Evolutionary conservation across 2,797 vertebrate genomes (phyloP).

Genomic region (Pantherophis alleghaniensis): DNA sequence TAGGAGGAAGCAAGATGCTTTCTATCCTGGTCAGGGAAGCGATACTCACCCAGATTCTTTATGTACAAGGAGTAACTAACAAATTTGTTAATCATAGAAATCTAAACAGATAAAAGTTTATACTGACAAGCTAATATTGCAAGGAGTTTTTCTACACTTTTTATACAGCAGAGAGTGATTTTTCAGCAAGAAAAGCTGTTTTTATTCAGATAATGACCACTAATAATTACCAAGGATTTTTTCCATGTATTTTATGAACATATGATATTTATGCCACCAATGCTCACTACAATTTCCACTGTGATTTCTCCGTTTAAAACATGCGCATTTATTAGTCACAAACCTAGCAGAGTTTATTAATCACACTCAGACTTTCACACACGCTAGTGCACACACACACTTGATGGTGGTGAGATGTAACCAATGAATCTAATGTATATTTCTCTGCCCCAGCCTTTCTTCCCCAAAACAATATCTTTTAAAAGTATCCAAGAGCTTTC

Average conservation of each 20-base stretch:
- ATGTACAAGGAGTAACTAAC: neutral
- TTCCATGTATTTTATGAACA: neutral
- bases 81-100: constrained; percentile 27
- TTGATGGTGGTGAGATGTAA: neutral
- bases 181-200: neutral
- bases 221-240: neutral
- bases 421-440: neutral
- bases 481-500: neutral
- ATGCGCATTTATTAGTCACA: neutral
- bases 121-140: neutral
- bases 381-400: neutral
- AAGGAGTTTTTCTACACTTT: constrained; percentile 6
- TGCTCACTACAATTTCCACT: neutral
- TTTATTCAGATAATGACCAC: constrained; percentile 13
- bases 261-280: neutral
- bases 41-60: neutral
- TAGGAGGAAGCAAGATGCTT: neutral
- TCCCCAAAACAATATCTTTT: neutral
- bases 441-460: neutral
- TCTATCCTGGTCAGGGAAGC: neutral
- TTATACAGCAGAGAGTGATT: neutral
- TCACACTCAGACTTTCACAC: neutral
- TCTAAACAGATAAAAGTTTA: constrained; percentile 16
- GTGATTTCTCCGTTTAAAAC: neutral
- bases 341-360: neutral